A percentile compares a stretch with the other conserved stretches of the same genome.
Evolutionary conservation across 2,113 vertebrate species (phyloP).

Genomic region (Oceanites oceanicus): DNA sequence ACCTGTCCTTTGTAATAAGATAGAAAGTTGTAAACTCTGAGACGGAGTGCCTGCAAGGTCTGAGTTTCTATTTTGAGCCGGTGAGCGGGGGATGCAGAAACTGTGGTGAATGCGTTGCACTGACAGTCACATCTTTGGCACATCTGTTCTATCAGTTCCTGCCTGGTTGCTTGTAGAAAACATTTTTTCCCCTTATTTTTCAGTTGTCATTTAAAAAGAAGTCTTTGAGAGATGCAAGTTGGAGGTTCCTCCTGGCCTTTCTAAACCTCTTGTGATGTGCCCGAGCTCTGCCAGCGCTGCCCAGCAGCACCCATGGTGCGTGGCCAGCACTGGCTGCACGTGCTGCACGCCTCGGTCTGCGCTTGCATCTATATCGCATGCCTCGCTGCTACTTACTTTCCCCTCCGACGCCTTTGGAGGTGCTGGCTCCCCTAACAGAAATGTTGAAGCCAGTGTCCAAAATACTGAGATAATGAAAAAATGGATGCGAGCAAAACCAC

Average conservation of each 20-base stretch:
- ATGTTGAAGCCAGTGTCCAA: background rate
- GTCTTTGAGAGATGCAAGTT: background rate
- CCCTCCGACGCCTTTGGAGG: background rate
- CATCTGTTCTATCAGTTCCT: background rate
- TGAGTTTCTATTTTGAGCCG: background rate
- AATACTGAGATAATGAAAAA: background rate
- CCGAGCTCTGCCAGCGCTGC: background rate
- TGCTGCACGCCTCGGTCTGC: rapidly evolving
- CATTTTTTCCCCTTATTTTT: background rate
- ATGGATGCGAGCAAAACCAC: background rate
- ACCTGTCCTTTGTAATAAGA: constrained; percentile 14
- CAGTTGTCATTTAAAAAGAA: background rate
- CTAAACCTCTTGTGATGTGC: rapidly evolving
- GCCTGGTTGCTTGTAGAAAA: background rate
- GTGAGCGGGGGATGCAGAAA: background rate
- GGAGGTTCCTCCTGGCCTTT: background rate
- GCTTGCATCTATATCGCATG: rapidly evolving
- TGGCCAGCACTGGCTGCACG: background rate
- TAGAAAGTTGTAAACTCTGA: background rate
- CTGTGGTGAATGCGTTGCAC: rapidly evolving
- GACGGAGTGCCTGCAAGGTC: background rate
- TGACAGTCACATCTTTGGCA: background rate
- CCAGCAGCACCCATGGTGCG: rapidly evolving
- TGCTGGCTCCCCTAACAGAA: background rate
- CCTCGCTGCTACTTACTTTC: rapidly evolving